phyloP scores from a whole-genome alignment of 2,797 vertebrate species.

The Cyclura pinguis region DNA sequence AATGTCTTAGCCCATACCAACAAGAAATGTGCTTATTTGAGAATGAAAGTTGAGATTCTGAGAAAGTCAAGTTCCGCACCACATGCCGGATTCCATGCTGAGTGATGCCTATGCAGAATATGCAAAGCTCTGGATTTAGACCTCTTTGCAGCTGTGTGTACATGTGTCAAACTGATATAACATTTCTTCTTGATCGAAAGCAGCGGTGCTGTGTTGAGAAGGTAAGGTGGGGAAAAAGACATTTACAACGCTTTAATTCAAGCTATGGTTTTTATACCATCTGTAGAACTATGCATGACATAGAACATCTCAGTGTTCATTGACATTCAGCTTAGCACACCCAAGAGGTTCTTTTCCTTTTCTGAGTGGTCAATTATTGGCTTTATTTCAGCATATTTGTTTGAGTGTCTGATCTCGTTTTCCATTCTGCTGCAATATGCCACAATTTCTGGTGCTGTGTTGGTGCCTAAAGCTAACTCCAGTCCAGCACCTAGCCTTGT shows the following conservation, averaged over 20 bases:
- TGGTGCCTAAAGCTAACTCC: neutral
- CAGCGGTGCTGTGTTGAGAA: neutral
- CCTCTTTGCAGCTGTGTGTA: slow-evolving; percentile 34
- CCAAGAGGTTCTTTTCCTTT: neutral
- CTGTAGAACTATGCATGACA: neutral
- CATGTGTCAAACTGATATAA: slow-evolving; percentile 31
- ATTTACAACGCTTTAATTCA: slow-evolving; percentile 36
- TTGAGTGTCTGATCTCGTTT: neutral
- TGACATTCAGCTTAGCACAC: neutral
- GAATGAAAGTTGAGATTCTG: slow-evolving; percentile 44
- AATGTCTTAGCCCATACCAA: neutral
- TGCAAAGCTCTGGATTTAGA: slow-evolving; percentile 36
- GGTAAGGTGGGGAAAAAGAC: neutral
- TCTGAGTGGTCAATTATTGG: neutral
- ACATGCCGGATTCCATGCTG: slow-evolving; percentile 43
- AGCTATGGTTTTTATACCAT: neutral
- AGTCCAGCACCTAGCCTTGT: neutral
- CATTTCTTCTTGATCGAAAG: slow-evolving; percentile 25
- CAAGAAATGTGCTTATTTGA: neutral
- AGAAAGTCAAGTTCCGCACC: slow-evolving; percentile 34
- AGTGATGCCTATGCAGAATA: slow-evolving; percentile 37
- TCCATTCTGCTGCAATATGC: neutral
- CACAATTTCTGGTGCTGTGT: neutral
- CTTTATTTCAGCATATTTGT: neutral
- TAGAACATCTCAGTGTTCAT: neutral